These are phyloP conservation scores for Catharus ustulatus DNA, from an alignment of 2,797 vertebrate genomes.

Conservation along the genomic window DNA sequence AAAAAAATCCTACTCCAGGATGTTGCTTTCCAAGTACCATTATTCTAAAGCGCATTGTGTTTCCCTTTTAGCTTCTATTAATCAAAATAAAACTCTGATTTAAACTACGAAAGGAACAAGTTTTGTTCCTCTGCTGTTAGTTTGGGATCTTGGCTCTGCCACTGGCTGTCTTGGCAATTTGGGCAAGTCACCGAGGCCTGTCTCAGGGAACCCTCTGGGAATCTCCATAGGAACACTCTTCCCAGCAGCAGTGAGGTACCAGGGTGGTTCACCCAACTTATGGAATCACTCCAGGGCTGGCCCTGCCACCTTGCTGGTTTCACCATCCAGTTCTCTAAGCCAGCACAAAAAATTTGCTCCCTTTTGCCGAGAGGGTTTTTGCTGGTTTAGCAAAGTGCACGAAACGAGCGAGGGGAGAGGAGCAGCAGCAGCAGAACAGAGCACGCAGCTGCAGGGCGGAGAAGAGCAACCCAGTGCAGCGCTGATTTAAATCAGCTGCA, in stretches of 20 bases:
- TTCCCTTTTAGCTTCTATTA: neutral
- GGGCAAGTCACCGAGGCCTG: neutral
- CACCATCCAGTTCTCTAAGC: neutral
- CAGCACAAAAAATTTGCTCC: neutral
- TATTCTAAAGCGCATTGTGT: neutral
- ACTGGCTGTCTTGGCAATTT: neutral
- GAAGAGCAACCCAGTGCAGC: conserved; percentile 25
- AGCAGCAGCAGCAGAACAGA: conserved; percentile 14
- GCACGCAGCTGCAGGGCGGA: conserved; percentile 28
- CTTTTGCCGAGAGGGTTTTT: neutral
- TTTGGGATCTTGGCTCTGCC: neutral
- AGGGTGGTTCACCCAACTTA: neutral
- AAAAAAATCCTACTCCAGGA: neutral
- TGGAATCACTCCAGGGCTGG: neutral
- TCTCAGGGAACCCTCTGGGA: neutral
- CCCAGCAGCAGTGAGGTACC: neutral
- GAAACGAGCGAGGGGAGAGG: neutral
- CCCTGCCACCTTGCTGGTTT: neutral
- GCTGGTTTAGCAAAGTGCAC: neutral
- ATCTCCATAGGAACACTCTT: neutral
- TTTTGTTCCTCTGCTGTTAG: neutral
- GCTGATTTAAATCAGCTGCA: conserved; percentile 50
- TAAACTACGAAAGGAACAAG: neutral
- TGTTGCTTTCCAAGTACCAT: neutral
- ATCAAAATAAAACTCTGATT: neutral